Evolutionary conservation across 2,888 invertebrate genomes (phyloP), one percentile per base, ranked within the genome.

Genomic region (Xylophagus ater): DNA sequence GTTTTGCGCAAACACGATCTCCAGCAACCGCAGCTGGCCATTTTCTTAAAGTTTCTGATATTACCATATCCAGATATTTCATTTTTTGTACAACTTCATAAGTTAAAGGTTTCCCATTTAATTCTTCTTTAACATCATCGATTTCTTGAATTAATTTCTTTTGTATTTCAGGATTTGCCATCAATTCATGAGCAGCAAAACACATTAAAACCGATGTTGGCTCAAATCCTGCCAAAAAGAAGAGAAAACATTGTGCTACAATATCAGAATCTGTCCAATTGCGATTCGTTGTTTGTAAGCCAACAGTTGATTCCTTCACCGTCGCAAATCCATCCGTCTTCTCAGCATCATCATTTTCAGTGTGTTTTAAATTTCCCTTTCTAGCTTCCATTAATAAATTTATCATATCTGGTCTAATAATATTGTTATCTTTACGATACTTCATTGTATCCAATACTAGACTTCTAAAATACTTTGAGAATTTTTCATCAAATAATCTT

Each of bases 221-320:
- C 29, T 74, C 73, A 19, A 72, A 74, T 1, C 74, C 74, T 15
- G 71, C 74, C 18, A 72, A 54, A 49, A 73, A 70, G 56, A 74
- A 74, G 0, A 73, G 41, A 4, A 72, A 61, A 12, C 67, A 68
- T 56, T 76, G 75, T 0, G 74, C 71, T 1, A 71, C 67, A 10
- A 76, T 62, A 38, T 74, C 73, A 1, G 68, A 62, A 44, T 74
- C 71, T 6, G 49, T 54, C 61, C 62, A 61, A 15, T 56, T 51
- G 2, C 55, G 56, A 12, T 42, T 47, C 12, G 19, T 15, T 15
- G 29, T 21, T 12, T 28, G 20, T 28, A 33, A 45, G n/a, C n/a
- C n/a, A n/a, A n/a, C n/a, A n/a, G n/a, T n/a, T n/a, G n/a, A n/a
- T n/a, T n/a, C n/a, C n/a, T n/a, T n/a, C n/a, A n/a, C n/a, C n/a